Base-by-base conservation (phyloP, 1,140 invertebrate species). In the Dinoponera quadriceps region DNA sequence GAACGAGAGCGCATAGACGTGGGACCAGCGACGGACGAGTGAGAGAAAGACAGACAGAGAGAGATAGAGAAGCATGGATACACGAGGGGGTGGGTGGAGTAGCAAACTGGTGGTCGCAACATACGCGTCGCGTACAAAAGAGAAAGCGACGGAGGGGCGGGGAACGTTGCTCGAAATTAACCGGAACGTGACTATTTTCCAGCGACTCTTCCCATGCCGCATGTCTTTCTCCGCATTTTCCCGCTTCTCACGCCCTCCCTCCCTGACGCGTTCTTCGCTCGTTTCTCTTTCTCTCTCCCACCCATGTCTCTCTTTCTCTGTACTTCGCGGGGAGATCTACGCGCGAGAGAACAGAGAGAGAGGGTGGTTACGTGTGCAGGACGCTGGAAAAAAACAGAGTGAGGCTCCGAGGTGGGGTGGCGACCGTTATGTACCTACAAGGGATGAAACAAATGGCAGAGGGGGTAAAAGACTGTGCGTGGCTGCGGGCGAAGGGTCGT, bases 121-220 rank as follows among this genome's bases (percentile, higher is more conserved):
- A 49, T 74, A 62, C 44, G 25, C 74, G 29, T 57, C 75, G 49
- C 60, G 74, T 48, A 57, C 73, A 74, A 65, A 73, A 69, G 59
- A 57, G 74, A 59, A 73, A 55, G 51, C 29, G 62, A 25, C 11
- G 44, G 49, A 59, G 14, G 49, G 48, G 18, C 22, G 57, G 57
- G 57, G 63, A 49, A 85, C 66, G 78, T 74, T 71, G 73, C 87
- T 86, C 81, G 84, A 88, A 89, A 89, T 89, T 88, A 89, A 89
- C 88, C 87, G 77, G 87, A 89, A 88, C 87, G 84, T 74, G 81
- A 89, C 88, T 89, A 88, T 88, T 89, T 88, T 85, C 80, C 88
- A 73, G 44, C 82, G 73, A 65, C 49, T 55, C 74, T 65, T 73
- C 72, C 63, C 55, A 14, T 54, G 62, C 63, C 49, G 75, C 49